Conservation (phyloP, 2,113 vertebrate species). For the Amia ocellicauda region DNA sequence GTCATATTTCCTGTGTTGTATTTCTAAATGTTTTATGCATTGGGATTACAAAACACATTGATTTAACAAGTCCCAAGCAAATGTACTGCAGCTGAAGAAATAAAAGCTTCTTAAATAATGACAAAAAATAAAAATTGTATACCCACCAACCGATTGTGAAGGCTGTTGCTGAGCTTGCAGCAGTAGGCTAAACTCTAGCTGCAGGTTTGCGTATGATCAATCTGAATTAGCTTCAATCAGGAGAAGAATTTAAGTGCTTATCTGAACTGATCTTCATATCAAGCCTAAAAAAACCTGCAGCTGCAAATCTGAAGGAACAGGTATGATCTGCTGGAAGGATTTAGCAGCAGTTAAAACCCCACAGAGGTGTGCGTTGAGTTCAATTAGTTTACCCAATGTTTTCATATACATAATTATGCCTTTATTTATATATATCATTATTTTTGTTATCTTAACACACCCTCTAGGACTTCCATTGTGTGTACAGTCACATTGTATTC, state of each 20-base stretch:
- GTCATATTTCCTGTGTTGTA: background rate
- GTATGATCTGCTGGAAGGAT: background rate
- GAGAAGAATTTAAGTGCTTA: background rate
- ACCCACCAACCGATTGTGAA: background rate
- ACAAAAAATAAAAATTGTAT: background rate
- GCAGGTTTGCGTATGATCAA: constrained; percentile 1
- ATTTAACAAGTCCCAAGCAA: background rate
- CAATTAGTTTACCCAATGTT: too few species aligned
- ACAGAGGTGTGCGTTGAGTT: too few species aligned
- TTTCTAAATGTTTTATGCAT: background rate
- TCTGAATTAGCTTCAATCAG: background rate
- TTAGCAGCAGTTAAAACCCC: too few species aligned
- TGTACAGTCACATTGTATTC: too few species aligned
- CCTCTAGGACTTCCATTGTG: too few species aligned
- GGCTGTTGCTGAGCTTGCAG: background rate
- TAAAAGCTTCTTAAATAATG: background rate
- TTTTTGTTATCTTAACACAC: too few species aligned
- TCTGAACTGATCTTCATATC: background rate
- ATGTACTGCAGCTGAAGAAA: background rate
- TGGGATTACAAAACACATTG: background rate
- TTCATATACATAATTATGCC: too few species aligned
- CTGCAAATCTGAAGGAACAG: background rate
- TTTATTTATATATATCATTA: too few species aligned
- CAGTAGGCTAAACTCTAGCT: background rate
- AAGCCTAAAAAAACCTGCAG: background rate